Conservation (phyloP, 2,888 invertebrate species). For the Gastrophysa polygoni region DNA sequence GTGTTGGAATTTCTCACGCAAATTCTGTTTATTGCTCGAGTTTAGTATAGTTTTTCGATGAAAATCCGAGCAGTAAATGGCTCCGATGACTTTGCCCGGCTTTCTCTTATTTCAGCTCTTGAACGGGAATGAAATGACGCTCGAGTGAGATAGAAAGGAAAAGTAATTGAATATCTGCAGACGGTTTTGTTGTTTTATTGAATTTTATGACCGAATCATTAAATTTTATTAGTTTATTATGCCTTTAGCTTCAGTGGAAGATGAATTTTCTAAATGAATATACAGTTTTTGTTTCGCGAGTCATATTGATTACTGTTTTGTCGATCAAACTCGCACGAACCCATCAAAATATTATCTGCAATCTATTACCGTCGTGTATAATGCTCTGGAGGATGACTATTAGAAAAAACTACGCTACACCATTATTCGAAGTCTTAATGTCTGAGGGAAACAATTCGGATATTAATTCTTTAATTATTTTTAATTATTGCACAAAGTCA, state of each 20-base stretch:
- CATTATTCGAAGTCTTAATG: not conserved
- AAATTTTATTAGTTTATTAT: constrained; percentile 50
- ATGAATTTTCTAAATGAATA: constrained; percentile 45
- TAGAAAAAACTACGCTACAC: not conserved
- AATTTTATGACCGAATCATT: constrained; percentile 47
- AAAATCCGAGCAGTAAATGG: constrained; percentile 23
- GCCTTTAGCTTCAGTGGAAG: constrained; percentile 39
- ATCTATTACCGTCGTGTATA: not conserved
- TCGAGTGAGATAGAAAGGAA: constrained; percentile 22
- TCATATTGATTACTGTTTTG: constrained; percentile 14
- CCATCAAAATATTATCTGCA: not conserved
- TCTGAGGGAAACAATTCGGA: constrained; percentile 5
- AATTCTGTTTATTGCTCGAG: constrained; percentile 32
- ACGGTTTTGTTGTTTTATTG: constrained; percentile 47
- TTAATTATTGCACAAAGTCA: constrained; percentile 34
- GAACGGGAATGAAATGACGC: not conserved
- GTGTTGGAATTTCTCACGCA: constrained; percentile 32
- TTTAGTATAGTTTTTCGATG: constrained; percentile 35
- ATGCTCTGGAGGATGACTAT: not conserved
- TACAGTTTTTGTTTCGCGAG: constrained; percentile 25
- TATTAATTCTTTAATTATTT: constrained; percentile 34
- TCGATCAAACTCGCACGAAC: constrained; percentile 6
- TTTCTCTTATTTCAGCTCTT: constrained; percentile 11
- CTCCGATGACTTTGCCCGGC: not conserved
- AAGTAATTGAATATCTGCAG: constrained; percentile 41